Evolutionary conservation across 64 coral and sea anemone genomes (phyloP).

Genomic region (Pachyseris speciosa): DNA sequence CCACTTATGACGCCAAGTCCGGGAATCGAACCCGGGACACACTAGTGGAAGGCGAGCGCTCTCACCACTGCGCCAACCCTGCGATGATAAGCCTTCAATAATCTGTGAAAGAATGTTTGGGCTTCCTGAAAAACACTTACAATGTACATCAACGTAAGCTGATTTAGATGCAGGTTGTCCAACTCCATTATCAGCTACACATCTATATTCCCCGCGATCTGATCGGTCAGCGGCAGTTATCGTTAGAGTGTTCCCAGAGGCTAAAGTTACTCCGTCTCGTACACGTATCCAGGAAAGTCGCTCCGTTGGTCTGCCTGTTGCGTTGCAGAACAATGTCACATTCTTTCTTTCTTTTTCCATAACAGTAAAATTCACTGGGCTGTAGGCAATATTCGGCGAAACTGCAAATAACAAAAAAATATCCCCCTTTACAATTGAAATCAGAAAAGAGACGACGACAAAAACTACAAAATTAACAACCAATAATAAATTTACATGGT

Average conservation of each 20-base stretch:
- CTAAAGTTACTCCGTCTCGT: slow-evolving; percentile 12
- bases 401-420: slow-evolving; percentile 35
- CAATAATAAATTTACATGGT: too few species aligned
- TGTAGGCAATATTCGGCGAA: slow-evolving; percentile 26
- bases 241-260: neutral
- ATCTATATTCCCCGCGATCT: slow-evolving; percentile 61
- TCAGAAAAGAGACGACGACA: too few species aligned
- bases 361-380: slow-evolving; percentile 56
- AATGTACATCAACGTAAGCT: slow-evolving; percentile 46
- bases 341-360: neutral
- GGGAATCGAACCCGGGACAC: too few species aligned
- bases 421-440: neutral
- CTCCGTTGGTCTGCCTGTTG: slow-evolving; percentile 59
- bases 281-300: slow-evolving; percentile 59
- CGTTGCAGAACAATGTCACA: slow-evolving; percentile 73
- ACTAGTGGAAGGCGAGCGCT: too few species aligned
- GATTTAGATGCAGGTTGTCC: slow-evolving; percentile 32
- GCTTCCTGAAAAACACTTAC: slow-evolving; percentile 35
- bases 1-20: too few species aligned
- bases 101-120: too few species aligned
- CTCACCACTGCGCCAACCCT: too few species aligned
- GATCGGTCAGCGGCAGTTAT: slow-evolving; percentile 21
- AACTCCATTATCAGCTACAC: slow-evolving; percentile 76
- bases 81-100: too few species aligned
- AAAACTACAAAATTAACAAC: too few species aligned